phyloP scores from a whole-genome alignment of 2,797 vertebrate species.

The Rhabdophis nuchalis region DNA sequence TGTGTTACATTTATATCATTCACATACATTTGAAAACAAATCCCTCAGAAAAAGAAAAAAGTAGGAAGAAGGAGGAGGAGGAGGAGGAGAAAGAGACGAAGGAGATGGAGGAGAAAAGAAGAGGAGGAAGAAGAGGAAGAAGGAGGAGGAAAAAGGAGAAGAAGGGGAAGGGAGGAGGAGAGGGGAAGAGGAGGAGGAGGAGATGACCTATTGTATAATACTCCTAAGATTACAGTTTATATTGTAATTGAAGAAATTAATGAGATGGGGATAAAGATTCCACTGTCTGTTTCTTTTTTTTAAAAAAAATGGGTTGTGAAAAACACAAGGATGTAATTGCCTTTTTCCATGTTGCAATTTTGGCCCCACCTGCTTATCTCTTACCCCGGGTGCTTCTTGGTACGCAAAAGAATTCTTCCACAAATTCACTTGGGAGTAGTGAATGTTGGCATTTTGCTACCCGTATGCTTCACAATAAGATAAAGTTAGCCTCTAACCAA shows the following conservation, averaged over 20 bases:
- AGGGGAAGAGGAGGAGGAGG: neutral
- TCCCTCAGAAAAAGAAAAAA: neutral
- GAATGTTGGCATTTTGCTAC: neutral
- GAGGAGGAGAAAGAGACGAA: neutral
- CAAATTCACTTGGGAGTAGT: neutral
- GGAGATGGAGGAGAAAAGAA: neutral
- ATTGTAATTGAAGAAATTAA: neutral
- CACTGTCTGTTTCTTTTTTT: neutral
- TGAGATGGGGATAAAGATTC: neutral
- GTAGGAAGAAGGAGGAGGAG: neutral
- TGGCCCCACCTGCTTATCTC: neutral
- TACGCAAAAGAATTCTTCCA: neutral
- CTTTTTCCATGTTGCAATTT: neutral
- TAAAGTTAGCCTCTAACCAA: neutral
- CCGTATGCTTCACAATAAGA: neutral
- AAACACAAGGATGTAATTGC: neutral
- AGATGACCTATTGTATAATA: neutral
- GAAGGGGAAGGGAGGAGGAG: neutral
- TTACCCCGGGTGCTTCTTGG: neutral
- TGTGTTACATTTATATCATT: conserved; percentile 18
- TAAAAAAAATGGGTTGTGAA: neutral
- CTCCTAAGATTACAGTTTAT: conserved; percentile 27
- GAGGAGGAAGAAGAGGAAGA: neutral
- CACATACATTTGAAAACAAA: conserved; percentile 12
- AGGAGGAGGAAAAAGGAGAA: neutral